Evolutionary conservation across 1,140 invertebrate genomes (phyloP), one percentile per base, ranked within the genome.

Genomic region (Nomia melanderi): DNA sequence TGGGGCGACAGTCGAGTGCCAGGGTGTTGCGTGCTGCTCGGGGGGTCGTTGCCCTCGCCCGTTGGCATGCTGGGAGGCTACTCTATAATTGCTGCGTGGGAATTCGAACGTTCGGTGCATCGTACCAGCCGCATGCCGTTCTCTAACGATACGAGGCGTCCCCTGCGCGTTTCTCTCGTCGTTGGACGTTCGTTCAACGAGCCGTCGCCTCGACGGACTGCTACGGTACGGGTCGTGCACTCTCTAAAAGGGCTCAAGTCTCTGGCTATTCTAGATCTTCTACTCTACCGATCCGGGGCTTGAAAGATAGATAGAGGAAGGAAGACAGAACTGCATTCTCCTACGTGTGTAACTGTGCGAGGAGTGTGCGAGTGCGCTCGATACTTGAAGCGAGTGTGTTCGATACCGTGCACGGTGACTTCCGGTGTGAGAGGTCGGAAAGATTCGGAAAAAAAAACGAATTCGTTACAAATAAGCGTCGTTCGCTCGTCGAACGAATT

Each of bases 321-420:
- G n/a, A n/a, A n/a, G n/a, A n/a, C n/a, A 14, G 25, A 56, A 4
- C 2, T 27, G 23, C 23, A 56, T 27, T 56, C 11, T 12, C 25
- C 53, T 56, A 56, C 53, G 39, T 65, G 44, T 29, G 39, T 53
- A 14, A 14, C 4, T 11, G 11, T 4, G 73, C 60, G 9, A 31
- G n/a, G 23, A 27, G 64, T 65, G 72, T 75, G 72, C 63, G 9
- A 54, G 8, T 12, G 73, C 67, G 64, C 73, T 76, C 39, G 73
- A 59, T 59, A 59, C 47, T 54, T 14, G 25, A 59, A 69, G 65
- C 54, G 54, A 25, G 62, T 29, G 73, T 59, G 29, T 59, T 27
- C 53, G 9, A 75, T 59, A 17, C 53, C 73, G 54, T 69, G 73
- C 54, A 11, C 23, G 33, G 25, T 20, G 29, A 23, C 23, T 27